Conservation (phyloP, 2,113 vertebrate genomes). For the Uria lomvia region DNA sequence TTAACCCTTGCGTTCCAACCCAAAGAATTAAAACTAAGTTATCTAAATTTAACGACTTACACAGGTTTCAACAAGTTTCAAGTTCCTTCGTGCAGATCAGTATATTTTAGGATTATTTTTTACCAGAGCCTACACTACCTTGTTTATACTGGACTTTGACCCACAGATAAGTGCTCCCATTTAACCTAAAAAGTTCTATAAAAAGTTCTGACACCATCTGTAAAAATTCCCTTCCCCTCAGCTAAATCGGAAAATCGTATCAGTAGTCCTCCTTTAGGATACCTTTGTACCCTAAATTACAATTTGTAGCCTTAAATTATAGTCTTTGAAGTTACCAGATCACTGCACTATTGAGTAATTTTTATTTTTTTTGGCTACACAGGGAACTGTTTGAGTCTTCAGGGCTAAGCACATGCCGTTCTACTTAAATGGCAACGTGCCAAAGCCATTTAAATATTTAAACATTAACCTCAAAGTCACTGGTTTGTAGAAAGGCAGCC, state of each 20-base stretch:
- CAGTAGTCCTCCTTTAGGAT: neutral
- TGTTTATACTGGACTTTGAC: neutral
- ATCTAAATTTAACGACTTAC: rapidly evolving
- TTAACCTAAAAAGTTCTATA: neutral
- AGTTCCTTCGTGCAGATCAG: neutral
- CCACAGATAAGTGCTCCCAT: neutral
- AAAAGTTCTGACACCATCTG: rapidly evolving
- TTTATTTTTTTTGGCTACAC: neutral
- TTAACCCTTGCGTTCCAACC: neutral
- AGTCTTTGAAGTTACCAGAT: neutral
- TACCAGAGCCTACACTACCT: neutral
- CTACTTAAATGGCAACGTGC: constrained; percentile 19
- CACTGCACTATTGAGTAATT: neutral
- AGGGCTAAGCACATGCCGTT: constrained; percentile 38
- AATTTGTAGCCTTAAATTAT: neutral
- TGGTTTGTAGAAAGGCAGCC: neutral
- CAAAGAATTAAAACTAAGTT: neutral
- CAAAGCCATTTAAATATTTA: constrained; percentile 55
- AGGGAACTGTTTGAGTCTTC: constrained; percentile 43
- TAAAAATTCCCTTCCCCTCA: neutral
- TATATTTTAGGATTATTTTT: neutral
- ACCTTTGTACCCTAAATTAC: neutral
- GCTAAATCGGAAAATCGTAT: neutral
- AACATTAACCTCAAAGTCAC: constrained; percentile 56
- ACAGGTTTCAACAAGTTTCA: neutral